These are phyloP conservation scores for Muntiacus reevesi DNA, from an alignment of 2,113 vertebrate species.

Conservation along the genomic window DNA sequence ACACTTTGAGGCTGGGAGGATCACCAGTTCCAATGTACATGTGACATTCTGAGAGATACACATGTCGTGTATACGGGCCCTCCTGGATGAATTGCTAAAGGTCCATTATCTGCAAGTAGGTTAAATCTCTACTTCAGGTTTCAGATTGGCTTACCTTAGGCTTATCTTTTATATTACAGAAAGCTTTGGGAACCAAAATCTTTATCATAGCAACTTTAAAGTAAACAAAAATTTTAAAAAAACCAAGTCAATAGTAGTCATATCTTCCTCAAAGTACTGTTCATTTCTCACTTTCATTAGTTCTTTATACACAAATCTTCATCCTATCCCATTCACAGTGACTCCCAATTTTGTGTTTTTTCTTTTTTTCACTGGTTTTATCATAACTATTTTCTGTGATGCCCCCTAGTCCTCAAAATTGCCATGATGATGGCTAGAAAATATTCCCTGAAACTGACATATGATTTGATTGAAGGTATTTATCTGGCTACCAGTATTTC, in stretches of 20 bases:
- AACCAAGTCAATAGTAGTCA: not conserved
- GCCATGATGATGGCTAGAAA: not conserved
- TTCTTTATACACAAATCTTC: not conserved
- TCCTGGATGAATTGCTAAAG: not conserved
- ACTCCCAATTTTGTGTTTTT: not conserved
- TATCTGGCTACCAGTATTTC: not conserved
- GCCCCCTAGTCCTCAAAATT: not conserved
- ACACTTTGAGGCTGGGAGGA: not conserved
- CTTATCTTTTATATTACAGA: not conserved
- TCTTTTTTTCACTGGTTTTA: not conserved
- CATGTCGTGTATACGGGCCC: fast-evolving
- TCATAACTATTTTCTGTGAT: not conserved
- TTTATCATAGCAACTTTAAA: not conserved
- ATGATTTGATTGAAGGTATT: not conserved
- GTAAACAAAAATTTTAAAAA: not conserved
- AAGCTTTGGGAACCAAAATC: not conserved
- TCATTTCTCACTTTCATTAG: not conserved
- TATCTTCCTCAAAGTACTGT: not conserved
- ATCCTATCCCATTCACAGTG: not conserved
- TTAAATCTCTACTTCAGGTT: not conserved
- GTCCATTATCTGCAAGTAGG: not conserved
- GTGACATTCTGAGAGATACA: fast-evolving
- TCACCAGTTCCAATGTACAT: not conserved
- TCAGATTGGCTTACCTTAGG: not conserved
- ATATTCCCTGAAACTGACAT: not conserved